These are phyloP conservation scores for Diadegma fenestrale DNA, from an alignment of 2,888 invertebrate species.

Conservation along the genomic window DNA sequence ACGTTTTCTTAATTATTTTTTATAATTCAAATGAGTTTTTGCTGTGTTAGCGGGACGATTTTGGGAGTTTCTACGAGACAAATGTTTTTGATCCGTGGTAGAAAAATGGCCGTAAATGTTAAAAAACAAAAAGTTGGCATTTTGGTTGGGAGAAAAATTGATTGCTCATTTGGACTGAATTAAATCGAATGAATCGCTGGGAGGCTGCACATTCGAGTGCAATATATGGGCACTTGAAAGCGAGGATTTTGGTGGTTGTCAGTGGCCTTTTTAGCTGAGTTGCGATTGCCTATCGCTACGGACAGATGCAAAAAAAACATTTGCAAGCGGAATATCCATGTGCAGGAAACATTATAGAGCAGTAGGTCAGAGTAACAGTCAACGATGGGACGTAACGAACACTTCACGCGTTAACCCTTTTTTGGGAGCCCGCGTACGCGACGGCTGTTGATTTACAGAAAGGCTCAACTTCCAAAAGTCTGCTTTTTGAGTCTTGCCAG, in stretches of 20 bases:
- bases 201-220: constrained; percentile 39
- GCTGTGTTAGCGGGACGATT: neutral
- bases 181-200: constrained; percentile 12
- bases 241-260: constrained; percentile 53
- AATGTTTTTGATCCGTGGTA: too few species aligned
- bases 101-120: neutral
- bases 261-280: constrained; percentile 45
- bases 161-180: constrained; percentile 55
- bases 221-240: constrained; percentile 46
- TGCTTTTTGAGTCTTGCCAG: neutral
- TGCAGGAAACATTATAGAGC: constrained; percentile 4
- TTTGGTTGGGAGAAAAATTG: neutral
- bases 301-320: constrained; percentile 70
- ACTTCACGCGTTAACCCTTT: constrained; percentile 60
- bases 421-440: constrained; percentile 62
- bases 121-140: neutral
- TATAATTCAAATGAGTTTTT: too few species aligned
- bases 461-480: neutral
- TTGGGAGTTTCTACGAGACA: too few species aligned
- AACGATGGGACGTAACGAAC: constrained; percentile 58
- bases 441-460: neutral
- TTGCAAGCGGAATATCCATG: constrained; percentile 48
- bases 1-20: too few species aligned
- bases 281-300: constrained; percentile 60
- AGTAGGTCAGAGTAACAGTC: constrained; percentile 44